These are phyloP conservation scores for Drosophila buzzatii DNA, from an alignment of 2,888 invertebrate genomes.

Conservation along the genomic window DNA sequence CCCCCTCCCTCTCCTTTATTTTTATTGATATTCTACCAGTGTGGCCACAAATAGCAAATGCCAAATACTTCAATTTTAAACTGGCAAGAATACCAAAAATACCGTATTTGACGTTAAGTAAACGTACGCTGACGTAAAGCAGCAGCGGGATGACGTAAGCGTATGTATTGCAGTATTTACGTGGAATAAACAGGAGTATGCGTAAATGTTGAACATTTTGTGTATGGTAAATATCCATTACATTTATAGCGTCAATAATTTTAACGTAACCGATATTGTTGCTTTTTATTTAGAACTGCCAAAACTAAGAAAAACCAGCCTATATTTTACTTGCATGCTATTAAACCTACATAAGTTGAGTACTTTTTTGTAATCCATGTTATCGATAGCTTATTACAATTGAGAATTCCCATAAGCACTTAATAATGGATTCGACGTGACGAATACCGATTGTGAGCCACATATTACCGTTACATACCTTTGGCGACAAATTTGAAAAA, in stretches of 20 bases:
- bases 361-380: not conserved
- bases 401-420: not conserved
- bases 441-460: not conserved
- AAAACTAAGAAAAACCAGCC: too few species aligned
- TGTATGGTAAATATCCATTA: too few species aligned
- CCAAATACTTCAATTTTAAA: conserved; percentile 6
- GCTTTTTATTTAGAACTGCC: too few species aligned
- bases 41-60: conserved; percentile 32
- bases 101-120: conserved; percentile 17
- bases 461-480: not conserved
- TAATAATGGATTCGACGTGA: not conserved
- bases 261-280: too few species aligned
- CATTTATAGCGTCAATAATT: too few species aligned
- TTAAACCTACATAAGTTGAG: not conserved
- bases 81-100: conserved; percentile 27
- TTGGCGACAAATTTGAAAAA: not conserved
- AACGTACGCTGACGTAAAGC: conserved; percentile 4
- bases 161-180: not conserved
- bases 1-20: conserved; percentile 57
- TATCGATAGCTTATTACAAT: not conserved
- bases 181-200: not conserved
- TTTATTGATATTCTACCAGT: conserved; percentile 60
- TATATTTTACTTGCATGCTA: not conserved
- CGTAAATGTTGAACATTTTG: not conserved
- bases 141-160: conserved; percentile 32